Base-by-base conservation (phyloP, 2,113 vertebrate genomes). In the Scomber japonicus region DNA sequence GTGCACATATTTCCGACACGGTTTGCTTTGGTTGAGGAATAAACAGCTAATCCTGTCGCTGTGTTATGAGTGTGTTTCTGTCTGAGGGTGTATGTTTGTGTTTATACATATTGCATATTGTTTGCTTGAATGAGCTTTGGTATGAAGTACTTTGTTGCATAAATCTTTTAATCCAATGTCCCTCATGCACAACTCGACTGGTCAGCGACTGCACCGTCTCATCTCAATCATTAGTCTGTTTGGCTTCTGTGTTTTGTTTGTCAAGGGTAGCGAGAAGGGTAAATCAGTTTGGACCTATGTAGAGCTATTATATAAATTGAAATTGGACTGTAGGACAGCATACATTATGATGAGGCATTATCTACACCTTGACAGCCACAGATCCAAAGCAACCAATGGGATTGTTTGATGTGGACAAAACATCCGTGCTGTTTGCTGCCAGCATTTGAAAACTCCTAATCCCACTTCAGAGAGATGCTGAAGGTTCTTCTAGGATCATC, bases 161-260 rank as follows among this genome's bases (percentile, higher is more conserved):
- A 92, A 91, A 92, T 91, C 92, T 90, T 90, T 92, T 91, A 92
- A 93, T 90, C 89, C 85, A 50, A 0, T 15, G 31, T 89, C 92
- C 85, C 92, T 65, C 45, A 79, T 82, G 90, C 54, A 48, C 72
- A 80, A 78, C 70, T 80, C 51, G 2, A 71, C 73, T 82, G 21
- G 21, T 21, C 31, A 48, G 45, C 27, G 53, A 67, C 65, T 83
- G 55, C 82, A 82, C 64, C 3, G 17, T 85, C 70, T 77, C 40
- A 60, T 62, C 44, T 14, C 16, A 14, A 45, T 80, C 78, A 50
- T 66, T 63, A 65, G 64, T 45, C 12, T 35, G 14, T 14, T 56
- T 73, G 70, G 70, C 56, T 19, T 71, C 21, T 84, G 64, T 64
- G 40, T 84, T 77, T 63, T 84, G 51, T 76, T 78, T 61, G 48